Evolutionary conservation across 2,888 invertebrate genomes (phyloP).

Genomic region (Hypena proboscidalis): DNA sequence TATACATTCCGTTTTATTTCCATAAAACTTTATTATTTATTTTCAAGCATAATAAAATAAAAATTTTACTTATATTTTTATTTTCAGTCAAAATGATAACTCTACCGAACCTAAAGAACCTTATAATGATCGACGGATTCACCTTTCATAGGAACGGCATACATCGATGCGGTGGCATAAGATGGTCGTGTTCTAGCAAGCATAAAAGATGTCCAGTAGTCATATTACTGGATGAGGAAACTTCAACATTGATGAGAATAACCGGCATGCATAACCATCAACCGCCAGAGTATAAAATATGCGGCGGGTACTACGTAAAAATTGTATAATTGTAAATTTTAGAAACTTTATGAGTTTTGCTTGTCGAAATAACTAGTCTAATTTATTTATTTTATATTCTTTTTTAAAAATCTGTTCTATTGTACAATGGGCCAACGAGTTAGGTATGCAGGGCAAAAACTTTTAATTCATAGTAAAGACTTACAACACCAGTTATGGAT

Average conservation of each 20-base stretch:
- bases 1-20: too few relatives aligned
- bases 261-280: not conserved
- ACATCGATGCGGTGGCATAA: constrained; percentile 13
- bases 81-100: constrained; percentile 9
- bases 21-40: not conserved
- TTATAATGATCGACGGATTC: constrained; percentile 10
- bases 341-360: not conserved
- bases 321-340: not conserved
- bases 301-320: not conserved
- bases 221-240: not conserved
- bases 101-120: constrained; percentile 1
- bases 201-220: constrained; percentile 18
- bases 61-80: not conserved
- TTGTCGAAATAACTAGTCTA: too few relatives aligned
- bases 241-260: not conserved
- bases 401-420: too few relatives aligned
- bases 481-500: too few relatives aligned
- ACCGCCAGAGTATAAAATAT: not conserved
- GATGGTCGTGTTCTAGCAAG: constrained; percentile 18
- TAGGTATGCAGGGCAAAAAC: too few relatives aligned
- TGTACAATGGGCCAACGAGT: too few relatives aligned
- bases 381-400: too few relatives aligned
- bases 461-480: too few relatives aligned
- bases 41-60: not conserved
- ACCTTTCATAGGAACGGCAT: constrained; percentile 22